Percentiles rank a stretch among this genome's conserved stretches.
Evolutionary conservation across 2,113 vertebrate genomes (phyloP).

Genomic region (Chionis minor): DNA sequence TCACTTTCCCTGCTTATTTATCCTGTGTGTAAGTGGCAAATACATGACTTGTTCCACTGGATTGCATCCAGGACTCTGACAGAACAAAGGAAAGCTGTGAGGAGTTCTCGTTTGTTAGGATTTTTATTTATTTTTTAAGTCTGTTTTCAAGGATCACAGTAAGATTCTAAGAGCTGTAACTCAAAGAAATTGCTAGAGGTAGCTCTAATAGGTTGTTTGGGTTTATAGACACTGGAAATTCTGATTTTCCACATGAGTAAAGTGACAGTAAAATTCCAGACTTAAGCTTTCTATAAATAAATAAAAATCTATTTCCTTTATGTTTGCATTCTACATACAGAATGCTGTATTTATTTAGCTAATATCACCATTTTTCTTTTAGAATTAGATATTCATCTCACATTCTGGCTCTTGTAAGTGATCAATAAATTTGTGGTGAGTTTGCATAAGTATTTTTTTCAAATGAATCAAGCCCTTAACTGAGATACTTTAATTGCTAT

Average conservation of each 20-base stretch:
- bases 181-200: background rate
- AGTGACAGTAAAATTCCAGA: background rate
- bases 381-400: slow-evolving; percentile 20
- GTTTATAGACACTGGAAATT: background rate
- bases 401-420: background rate
- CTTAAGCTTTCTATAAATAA: background rate
- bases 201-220: background rate
- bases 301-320: background rate
- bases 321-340: background rate
- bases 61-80: background rate
- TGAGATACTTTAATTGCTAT: slow-evolving; percentile 75
- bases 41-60: background rate
- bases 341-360: background rate
- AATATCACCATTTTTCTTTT: background rate
- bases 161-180: background rate
- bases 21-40: background rate
- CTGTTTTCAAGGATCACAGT: background rate
- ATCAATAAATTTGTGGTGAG: slow-evolving; percentile 33
- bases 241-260: background rate
- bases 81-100: background rate
- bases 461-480: slow-evolving; percentile 51
- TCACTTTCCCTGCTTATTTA: background rate
- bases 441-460: slow-evolving; percentile 50
- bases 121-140: background rate
- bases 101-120: rapidly evolving